These are phyloP conservation scores for Mechanitis mazaeus DNA, from an alignment of 2,888 invertebrate genomes.

Conservation along the genomic window DNA sequence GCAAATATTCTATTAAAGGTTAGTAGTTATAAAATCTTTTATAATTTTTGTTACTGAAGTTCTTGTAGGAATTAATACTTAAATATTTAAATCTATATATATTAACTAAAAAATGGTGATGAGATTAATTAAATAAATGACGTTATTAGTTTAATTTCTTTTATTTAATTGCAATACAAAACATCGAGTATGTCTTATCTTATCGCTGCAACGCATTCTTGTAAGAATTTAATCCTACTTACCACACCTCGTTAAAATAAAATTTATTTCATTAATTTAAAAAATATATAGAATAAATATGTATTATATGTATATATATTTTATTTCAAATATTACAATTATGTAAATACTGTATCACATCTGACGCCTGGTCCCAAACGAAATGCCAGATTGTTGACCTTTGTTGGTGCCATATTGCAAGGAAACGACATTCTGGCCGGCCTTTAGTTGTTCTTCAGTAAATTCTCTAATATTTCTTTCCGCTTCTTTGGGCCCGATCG, in stretches of 20 bases:
- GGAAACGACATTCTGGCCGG: conserved; percentile 94
- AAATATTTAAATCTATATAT: no score
- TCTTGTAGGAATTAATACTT: no score
- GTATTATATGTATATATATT: conserved; percentile 46
- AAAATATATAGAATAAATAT: conserved; percentile 50
- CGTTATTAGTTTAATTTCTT: background rate
- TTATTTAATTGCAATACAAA: conserved; percentile 17
- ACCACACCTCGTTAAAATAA: conserved; percentile 37
- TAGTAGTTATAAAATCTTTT: background rate
- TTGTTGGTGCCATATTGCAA: conserved; percentile 98
- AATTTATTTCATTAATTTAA: conserved; percentile 25
- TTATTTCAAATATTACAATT: conserved; percentile 32
- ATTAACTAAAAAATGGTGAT: no score
- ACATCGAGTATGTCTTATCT: conserved; percentile 38
- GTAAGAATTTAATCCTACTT: conserved; percentile 28
- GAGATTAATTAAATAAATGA: background rate
- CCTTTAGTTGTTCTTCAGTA: conserved; percentile 93
- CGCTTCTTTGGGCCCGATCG: conserved; percentile 96
- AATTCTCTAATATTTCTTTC: conserved; percentile 96
- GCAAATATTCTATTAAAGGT: conserved; percentile 15
- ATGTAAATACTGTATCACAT: conserved; percentile 80
- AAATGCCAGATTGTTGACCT: conserved; percentile 96
- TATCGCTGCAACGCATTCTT: conserved; percentile 38
- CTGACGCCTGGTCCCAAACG: conserved; percentile 96
- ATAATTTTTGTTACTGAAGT: no score